phyloP scores from a whole-genome alignment of 2,888 invertebrate species.

The Dastarcus helophoroides region DNA sequence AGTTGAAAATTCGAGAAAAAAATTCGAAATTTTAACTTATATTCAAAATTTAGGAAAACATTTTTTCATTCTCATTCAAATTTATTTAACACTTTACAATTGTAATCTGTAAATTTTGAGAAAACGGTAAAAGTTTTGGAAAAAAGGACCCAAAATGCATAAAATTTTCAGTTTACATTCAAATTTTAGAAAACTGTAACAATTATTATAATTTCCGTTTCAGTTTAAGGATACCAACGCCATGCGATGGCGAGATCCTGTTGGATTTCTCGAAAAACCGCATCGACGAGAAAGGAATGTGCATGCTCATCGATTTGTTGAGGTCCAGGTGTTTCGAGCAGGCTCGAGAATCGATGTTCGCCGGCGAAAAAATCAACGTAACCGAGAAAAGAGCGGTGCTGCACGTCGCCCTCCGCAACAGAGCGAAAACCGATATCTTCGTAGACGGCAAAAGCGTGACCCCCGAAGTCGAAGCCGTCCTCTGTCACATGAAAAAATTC shows the following conservation, averaged over 20 bases:
- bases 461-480: constrained; percentile 82
- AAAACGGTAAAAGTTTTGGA: no score
- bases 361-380: constrained; percentile 92
- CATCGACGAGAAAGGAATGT: constrained; percentile 64
- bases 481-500: constrained; percentile 92
- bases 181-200: no score
- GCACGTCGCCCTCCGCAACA: constrained; percentile 87
- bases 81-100: no score
- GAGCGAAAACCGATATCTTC: constrained; percentile 59
- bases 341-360: constrained; percentile 84
- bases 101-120: no score
- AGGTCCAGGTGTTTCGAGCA: constrained; percentile 69
- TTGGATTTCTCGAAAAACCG: constrained; percentile 97
- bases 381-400: constrained; percentile 94
- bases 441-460: constrained; percentile 85
- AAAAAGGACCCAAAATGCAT: no score
- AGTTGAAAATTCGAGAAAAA: no score
- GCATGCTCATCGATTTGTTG: constrained; percentile 70
- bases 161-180: no score
- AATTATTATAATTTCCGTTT: constrained; percentile 15
- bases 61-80: no score
- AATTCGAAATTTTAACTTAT: no score
- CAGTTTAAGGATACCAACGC: constrained; percentile 66
- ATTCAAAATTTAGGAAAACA: constrained; percentile 1
- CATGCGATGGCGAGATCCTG: constrained; percentile 80